A percentile compares a stretch with the other conserved stretches of the same genome.
Conservation (phyloP, 2,888 invertebrate genomes). For the Chalcosyrphus nemorum region DNA sequence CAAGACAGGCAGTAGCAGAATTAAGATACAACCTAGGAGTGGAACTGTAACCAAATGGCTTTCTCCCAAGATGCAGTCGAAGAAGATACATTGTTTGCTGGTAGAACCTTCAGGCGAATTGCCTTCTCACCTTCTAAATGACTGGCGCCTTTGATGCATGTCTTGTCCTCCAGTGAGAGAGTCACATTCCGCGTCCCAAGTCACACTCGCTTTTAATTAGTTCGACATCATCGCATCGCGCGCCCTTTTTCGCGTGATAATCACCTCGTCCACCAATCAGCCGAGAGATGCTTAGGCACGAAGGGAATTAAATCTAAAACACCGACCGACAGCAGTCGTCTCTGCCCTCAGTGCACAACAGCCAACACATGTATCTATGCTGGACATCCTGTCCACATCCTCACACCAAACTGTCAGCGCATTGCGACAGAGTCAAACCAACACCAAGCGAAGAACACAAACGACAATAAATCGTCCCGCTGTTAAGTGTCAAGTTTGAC, state of each 20-base stretch:
- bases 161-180: not conserved
- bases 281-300: conserved; percentile 57
- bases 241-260: conserved; percentile 62
- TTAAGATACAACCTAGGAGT: too few species aligned
- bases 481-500: conserved; percentile 71
- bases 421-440: conserved; percentile 13
- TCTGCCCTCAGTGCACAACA: not conserved
- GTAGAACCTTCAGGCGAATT: too few species aligned
- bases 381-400: conserved; percentile 68
- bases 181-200: conserved; percentile 35
- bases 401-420: conserved; percentile 63
- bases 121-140: not conserved
- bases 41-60: too few species aligned
- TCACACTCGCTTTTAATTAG: conserved; percentile 66
- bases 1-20: not conserved
- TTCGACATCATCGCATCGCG: conserved; percentile 64
- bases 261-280: conserved; percentile 59
- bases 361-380: conserved; percentile 59
- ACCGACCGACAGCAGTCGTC: conserved; percentile 32
- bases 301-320: conserved; percentile 63
- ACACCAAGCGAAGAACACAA: too few species aligned
- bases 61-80: too few species aligned
- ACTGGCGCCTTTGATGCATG: conserved; percentile 42
- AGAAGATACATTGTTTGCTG: too few species aligned
- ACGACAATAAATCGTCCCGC: conserved; percentile 69